These are phyloP conservation scores for Smittia aterrima DNA, from an alignment of 2,888 invertebrate genomes.

Conservation along the genomic window DNA sequence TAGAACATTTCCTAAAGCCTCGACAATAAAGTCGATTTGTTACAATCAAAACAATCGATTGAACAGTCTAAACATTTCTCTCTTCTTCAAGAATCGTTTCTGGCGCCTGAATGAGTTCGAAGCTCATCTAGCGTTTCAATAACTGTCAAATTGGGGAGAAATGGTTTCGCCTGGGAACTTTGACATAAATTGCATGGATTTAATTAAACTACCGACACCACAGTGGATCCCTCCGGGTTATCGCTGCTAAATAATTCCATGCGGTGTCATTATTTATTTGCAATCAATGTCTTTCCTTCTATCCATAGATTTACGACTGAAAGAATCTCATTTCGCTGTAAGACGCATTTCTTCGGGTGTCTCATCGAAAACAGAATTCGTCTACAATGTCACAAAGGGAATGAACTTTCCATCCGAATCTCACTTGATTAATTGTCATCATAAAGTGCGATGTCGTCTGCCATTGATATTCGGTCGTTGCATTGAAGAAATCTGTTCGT, in stretches of 20 bases:
- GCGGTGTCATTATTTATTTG: not conserved
- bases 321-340: not conserved
- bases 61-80: too few relatives aligned
- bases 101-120: too few relatives aligned
- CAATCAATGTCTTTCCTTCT: not conserved
- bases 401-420: too few relatives aligned
- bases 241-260: not conserved
- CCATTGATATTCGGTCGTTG: too few relatives aligned
- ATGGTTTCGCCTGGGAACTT: not conserved
- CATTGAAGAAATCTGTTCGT: not conserved
- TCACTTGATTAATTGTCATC: not conserved
- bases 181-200: not conserved
- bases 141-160: too few relatives aligned
- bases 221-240: not conserved
- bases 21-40: too few relatives aligned
- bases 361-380: too few relatives aligned
- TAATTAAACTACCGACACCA: slow-evolving; percentile 5
- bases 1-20: too few relatives aligned
- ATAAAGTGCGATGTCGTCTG: not conserved
- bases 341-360: not conserved
- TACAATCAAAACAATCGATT: too few relatives aligned
- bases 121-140: too few relatives aligned
- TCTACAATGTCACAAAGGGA: too few relatives aligned
- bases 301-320: not conserved
- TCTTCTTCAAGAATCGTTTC: too few relatives aligned